Conservation (phyloP, 1,140 invertebrate species). For the Macrotrachela quadricornifera region DNA sequence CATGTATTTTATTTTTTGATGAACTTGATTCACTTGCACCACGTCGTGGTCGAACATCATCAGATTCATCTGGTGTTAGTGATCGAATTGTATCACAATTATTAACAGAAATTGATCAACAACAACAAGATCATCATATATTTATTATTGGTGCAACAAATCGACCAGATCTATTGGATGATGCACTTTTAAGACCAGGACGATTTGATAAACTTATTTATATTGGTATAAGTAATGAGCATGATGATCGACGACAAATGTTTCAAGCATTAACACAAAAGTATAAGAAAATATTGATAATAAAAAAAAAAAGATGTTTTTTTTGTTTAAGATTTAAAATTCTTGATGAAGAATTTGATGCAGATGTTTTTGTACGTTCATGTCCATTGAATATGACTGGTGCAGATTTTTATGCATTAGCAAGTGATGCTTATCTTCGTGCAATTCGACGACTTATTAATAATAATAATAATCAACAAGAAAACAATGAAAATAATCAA, state of each 20-base stretch:
- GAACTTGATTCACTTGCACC: slow-evolving; percentile 35
- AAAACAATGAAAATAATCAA: too few relatives aligned
- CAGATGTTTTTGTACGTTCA: slow-evolving; percentile 37
- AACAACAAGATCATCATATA: slow-evolving; percentile 33
- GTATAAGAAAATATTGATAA: slow-evolving; percentile 15
- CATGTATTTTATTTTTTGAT: slow-evolving; percentile 36
- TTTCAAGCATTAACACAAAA: slow-evolving; percentile 35
- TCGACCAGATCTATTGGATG: slow-evolving; percentile 76
- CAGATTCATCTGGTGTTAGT: slow-evolving; percentile 12
- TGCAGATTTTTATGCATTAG: slow-evolving; percentile 58
- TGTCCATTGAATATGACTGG: slow-evolving; percentile 49
- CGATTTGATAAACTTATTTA: slow-evolving; percentile 78
- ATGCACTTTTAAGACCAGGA: slow-evolving; percentile 70
- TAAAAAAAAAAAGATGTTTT: slow-evolving; percentile 3
- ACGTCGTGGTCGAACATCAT: slow-evolving; percentile 18
- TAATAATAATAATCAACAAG: too few relatives aligned
- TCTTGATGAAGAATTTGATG: slow-evolving; percentile 23
- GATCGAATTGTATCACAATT: slow-evolving; percentile 31
- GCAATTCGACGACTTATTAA: slow-evolving; percentile 39
- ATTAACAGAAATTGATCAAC: slow-evolving; percentile 30
- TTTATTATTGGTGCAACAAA: slow-evolving; percentile 83
- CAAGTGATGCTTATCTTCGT: slow-evolving; percentile 49
- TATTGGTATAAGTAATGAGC: slow-evolving; percentile 50
- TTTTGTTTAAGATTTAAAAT: not conserved
- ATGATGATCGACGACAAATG: slow-evolving; percentile 29